These are phyloP conservation scores for Arrhamphus sclerolepis DNA, from an alignment of 2,797 vertebrate species.

Conservation along the genomic window DNA sequence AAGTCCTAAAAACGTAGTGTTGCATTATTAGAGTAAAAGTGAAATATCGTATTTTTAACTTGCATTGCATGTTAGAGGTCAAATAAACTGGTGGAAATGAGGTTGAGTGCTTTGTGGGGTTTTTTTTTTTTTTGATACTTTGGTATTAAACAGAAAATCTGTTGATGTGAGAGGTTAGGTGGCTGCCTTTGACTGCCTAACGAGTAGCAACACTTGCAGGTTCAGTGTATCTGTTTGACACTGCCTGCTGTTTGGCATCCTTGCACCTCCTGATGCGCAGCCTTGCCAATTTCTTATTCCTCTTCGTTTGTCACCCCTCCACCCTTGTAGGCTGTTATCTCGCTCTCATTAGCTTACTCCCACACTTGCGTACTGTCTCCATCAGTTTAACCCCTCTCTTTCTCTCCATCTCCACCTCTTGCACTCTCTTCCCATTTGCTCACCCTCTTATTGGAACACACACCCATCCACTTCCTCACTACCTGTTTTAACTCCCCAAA, in stretches of 20 bases:
- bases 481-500: constrained; percentile 36
- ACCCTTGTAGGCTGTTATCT: constrained; percentile 36
- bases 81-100: constrained; percentile 28
- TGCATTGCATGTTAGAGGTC: not conserved
- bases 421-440: constrained; percentile 26
- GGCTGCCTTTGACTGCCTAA: constrained; percentile 15
- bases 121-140: constrained; percentile 29
- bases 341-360: constrained; percentile 48
- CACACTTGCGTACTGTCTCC: constrained; percentile 26
- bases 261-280: constrained; percentile 66
- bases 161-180: constrained; percentile 7
- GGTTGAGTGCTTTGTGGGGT: constrained; percentile 4
- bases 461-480: constrained; percentile 17
- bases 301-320: constrained; percentile 16
- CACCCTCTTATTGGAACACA: constrained; percentile 5
- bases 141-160: constrained; percentile 36
- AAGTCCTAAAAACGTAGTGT: too few relatives aligned
- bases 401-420: constrained; percentile 10
- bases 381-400: constrained; percentile 23
- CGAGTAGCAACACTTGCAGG: constrained; percentile 47
- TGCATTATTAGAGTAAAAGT: not conserved
- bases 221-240: constrained; percentile 56
- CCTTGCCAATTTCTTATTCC: constrained; percentile 57
- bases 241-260: constrained; percentile 57
- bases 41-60: constrained; percentile 9